A percentile compares a stretch with the other conserved stretches of the same genome.
These are phyloP conservation scores for Cyphomyrus plagiostoma DNA, from an alignment of 2,113 vertebrate genomes.

Conservation along the genomic window DNA sequence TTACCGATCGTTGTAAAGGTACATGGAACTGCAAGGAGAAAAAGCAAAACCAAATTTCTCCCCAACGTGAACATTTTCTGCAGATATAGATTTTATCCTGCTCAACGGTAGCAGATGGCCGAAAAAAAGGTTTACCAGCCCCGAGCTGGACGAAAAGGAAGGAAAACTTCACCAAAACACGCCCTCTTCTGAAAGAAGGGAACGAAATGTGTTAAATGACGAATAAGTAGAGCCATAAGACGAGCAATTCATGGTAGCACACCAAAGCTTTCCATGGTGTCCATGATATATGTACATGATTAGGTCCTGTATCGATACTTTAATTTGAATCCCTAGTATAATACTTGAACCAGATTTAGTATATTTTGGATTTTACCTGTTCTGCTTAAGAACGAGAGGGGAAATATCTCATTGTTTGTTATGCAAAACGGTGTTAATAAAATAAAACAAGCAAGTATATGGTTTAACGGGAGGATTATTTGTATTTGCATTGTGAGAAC, in stretches of 20 bases:
- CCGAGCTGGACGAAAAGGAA: slow-evolving; percentile 26
- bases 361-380: background rate
- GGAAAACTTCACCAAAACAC: slow-evolving; percentile 14
- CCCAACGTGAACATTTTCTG: slow-evolving; percentile 49
- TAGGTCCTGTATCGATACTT: background rate
- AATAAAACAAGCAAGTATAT: background rate
- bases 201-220: background rate
- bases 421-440: background rate
- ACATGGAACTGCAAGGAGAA: slow-evolving; percentile 56
- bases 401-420: background rate
- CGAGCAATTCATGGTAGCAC: background rate
- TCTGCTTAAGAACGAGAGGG: background rate
- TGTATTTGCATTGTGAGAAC: background rate
- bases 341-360: background rate
- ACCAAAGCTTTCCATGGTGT: background rate
- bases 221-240: background rate
- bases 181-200: slow-evolving; percentile 1
- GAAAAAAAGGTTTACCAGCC: slow-evolving; percentile 21
- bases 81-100: slow-evolving; percentile 26
- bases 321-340: background rate
- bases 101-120: slow-evolving; percentile 47
- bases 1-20: slow-evolving; percentile 49
- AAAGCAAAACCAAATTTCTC: slow-evolving; percentile 48
- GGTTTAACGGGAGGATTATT: background rate
- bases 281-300: background rate